Evolutionary conservation across 1,140 invertebrate genomes (phyloP), one percentile per base, ranked within the genome.

Genomic region (Atta colombica): DNA sequence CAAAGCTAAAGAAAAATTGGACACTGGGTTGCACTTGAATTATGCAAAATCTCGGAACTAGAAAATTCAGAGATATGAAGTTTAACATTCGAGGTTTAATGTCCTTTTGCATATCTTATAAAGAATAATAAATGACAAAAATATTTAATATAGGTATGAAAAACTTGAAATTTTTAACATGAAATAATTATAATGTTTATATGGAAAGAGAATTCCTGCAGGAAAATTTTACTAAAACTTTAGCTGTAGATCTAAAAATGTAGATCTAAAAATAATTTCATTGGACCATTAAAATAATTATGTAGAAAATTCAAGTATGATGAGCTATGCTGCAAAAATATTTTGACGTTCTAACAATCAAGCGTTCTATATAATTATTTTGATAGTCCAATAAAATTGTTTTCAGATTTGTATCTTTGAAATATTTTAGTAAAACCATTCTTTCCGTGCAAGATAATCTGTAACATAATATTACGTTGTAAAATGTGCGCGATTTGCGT

Each of bases 1-100:
- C 71, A 58, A 25, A 51, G 39, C 75, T 21, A 74, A 21, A 78
- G 60, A 31, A 68, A 71, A 71, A 80, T 69, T 39, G 21, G n/a
- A 61, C 21, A 49, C 25, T 21, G 85, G 68, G 39, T 88, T 77
- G 89, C 74, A 89, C 68, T 89, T 89, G 77, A 81, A 86, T 86
- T 28, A 51, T 28, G 25, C 51, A 7, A 60, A 81, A 81, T 86
- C 21, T 58, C 75, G 6, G 18, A 49, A 53, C 35, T n/a, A 3
- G 35, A 66, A 53, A 49, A 21, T 82, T 14, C 39, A 12, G 28
- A 68, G 18, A 18, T 21, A 10, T 16, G n/a, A 39, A n/a, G 10
- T 49, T 49, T 51, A 45, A 45, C 8, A 10, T 51, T 4, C 39
- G 39, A 51, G 49, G 14, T 51, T 28, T 5, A 49, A 49, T 4